Conservation (phyloP, 2,113 vertebrate genomes). For the Smithornis capensis region DNA sequence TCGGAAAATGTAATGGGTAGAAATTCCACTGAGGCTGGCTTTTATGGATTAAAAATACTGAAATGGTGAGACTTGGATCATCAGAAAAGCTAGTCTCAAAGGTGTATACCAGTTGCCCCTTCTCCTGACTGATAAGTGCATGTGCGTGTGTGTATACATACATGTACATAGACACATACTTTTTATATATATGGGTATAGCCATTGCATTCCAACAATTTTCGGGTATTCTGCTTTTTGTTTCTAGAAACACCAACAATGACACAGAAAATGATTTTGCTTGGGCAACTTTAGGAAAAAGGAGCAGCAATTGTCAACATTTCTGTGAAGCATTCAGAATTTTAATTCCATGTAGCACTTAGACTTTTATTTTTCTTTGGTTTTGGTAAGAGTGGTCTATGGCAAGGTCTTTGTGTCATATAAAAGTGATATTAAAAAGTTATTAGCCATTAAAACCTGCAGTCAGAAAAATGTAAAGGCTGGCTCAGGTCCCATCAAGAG, state of each 20-base stretch:
- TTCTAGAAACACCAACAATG: neutral
- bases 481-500: neutral
- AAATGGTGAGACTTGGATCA: neutral
- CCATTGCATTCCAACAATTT: neutral
- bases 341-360: neutral
- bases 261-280: neutral
- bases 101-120: neutral
- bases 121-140: neutral
- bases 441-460: neutral
- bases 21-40: neutral
- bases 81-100: neutral
- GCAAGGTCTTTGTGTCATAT: neutral
- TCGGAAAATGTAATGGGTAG: neutral
- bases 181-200: neutral
- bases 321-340: neutral
- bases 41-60: neutral
- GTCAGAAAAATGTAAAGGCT: neutral
- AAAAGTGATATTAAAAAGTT: neutral
- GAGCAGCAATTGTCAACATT: neutral
- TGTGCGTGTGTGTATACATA: neutral
- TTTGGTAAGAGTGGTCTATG: neutral
- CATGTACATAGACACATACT: fast-evolving
- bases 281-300: neutral
- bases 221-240: neutral
- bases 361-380: neutral